phyloP scores from a whole-genome alignment of 92 coral and sea anemone genomes.

The Porites divaricata region DNA sequence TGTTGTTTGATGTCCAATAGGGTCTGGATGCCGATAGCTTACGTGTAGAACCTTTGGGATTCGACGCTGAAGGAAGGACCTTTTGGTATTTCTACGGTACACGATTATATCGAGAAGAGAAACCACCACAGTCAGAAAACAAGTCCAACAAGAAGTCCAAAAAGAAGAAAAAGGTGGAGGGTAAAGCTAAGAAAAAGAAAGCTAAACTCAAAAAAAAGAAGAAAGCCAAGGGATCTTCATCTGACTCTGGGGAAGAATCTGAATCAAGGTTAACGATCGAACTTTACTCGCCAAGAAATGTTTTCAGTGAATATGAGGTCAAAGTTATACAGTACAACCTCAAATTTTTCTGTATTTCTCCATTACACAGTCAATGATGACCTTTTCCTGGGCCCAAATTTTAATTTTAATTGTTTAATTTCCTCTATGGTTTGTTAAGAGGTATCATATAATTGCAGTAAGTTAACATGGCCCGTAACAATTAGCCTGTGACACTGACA shows the following conservation, averaged over 20 bases:
- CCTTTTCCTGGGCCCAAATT: too few relatives aligned
- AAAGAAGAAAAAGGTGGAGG: constrained; percentile 73
- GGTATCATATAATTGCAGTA: too few relatives aligned
- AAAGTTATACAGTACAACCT: neutral
- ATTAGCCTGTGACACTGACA: too few relatives aligned
- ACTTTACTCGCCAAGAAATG: neutral
- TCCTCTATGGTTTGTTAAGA: too few relatives aligned
- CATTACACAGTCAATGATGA: too few relatives aligned
- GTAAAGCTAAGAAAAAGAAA: constrained; percentile 76
- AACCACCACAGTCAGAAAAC: constrained; percentile 59
- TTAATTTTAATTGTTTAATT: too few relatives aligned
- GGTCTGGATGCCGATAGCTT: constrained; percentile 98
- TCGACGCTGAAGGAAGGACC: constrained; percentile 79
- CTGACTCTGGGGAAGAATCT: constrained; percentile 80
- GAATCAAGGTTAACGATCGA: constrained; percentile 25
- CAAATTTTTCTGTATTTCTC: too few relatives aligned
- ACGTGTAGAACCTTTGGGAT: constrained; percentile 95
- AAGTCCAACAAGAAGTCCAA: constrained; percentile 72
- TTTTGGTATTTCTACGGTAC: constrained; percentile 99
- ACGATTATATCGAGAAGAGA: constrained; percentile 85
- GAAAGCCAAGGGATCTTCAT: constrained; percentile 60
- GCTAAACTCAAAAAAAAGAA: constrained; percentile 80
- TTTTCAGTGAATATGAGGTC: neutral
- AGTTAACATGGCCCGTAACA: too few relatives aligned
- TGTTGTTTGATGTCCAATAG: constrained; percentile 9